Evolutionary conservation across 1,140 invertebrate genomes (phyloP).

Genomic region (Philaenus spumarius): DNA sequence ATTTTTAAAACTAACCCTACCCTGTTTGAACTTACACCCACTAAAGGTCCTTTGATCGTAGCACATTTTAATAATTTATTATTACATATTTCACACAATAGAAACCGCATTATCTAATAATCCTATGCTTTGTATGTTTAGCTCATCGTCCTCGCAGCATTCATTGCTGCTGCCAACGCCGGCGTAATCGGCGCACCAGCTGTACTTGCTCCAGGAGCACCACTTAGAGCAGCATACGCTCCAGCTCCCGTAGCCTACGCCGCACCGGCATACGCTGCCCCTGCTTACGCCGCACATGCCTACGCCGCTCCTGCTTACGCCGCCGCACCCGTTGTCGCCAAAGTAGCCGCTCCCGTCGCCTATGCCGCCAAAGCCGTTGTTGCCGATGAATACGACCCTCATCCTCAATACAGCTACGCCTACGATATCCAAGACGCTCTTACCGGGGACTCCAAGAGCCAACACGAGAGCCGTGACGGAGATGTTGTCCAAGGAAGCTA

Average conservation of each 20-base stretch:
- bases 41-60: no score
- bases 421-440: slow-evolving; percentile 33
- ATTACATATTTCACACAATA: no score
- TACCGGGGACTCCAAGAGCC: slow-evolving; percentile 36
- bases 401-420: slow-evolving; percentile 36
- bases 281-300: slow-evolving; percentile 31
- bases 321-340: slow-evolving; percentile 28
- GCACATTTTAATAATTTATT: no score
- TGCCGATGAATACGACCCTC: slow-evolving; percentile 45
- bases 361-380: slow-evolving; percentile 32
- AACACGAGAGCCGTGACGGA: slow-evolving; percentile 47
- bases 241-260: slow-evolving; percentile 22
- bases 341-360: slow-evolving; percentile 31
- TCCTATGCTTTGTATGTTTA: no score
- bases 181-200: slow-evolving; percentile 30
- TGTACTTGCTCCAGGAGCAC: slow-evolving; percentile 20
- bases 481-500: slow-evolving; percentile 61
- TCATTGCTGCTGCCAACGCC: slow-evolving; percentile 32
- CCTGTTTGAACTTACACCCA: no score
- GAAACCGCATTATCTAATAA: no score
- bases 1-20: no score
- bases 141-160: slow-evolving; percentile 31
- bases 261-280: slow-evolving; percentile 19
- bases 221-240: slow-evolving; percentile 14
- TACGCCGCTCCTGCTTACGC: slow-evolving; percentile 33